Conservation (phyloP, 2,797 vertebrate genomes). For the Rousettus madagascariensis region DNA sequence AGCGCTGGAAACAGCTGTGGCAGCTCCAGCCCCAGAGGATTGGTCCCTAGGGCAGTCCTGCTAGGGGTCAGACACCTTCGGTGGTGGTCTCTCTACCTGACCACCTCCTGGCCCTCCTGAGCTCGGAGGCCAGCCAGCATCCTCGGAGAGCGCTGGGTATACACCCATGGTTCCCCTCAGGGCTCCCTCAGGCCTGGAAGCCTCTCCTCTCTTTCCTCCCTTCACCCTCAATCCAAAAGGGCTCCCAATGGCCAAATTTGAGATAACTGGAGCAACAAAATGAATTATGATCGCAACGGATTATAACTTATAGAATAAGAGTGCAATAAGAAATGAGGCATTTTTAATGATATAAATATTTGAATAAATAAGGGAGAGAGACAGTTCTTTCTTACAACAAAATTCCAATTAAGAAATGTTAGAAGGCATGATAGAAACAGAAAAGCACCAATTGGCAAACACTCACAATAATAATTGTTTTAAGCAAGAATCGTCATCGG, state of each 20-base stretch:
- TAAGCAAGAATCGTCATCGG: not conserved
- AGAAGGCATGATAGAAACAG: not conserved
- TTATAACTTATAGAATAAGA: not conserved
- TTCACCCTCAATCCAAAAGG: not conserved
- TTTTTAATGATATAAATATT: not conserved
- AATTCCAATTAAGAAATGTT: not conserved
- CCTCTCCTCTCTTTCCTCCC: not conserved
- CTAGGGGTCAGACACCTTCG: not conserved
- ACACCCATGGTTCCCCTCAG: not conserved
- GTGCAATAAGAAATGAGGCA: not conserved
- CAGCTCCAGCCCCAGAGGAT: not conserved
- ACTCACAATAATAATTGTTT: not conserved
- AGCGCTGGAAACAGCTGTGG: not conserved
- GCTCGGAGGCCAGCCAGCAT: not conserved
- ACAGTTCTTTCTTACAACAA: not conserved
- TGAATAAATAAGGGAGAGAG: not conserved
- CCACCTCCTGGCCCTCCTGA: not conserved
- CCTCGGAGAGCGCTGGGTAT: not conserved
- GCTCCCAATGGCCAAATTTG: not conserved
- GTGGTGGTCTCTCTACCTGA: not conserved
- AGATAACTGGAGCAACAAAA: not conserved
- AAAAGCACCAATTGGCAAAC: not conserved
- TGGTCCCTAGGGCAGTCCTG: not conserved
- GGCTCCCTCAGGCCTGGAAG: not conserved
- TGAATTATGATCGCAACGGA: not conserved